Conservation (phyloP, 2,113 vertebrate species). For the Todiramphus chloris region DNA sequence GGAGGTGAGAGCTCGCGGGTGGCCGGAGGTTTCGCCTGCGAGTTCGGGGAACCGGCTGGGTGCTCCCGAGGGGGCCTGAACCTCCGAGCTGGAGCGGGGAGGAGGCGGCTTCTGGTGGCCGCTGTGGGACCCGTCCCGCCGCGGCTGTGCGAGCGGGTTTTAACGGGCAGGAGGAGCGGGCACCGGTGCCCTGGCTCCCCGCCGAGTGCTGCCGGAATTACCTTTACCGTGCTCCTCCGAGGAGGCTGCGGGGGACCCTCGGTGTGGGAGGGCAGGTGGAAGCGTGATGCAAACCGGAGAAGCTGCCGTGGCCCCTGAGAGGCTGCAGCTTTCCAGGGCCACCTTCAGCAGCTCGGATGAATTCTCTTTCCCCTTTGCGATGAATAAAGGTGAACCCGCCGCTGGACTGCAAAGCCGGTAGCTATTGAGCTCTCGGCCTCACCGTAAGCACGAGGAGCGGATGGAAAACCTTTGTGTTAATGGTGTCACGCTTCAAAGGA, state of each 20-base stretch:
- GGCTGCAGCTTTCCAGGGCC: too few species aligned
- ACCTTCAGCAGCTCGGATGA: not conserved
- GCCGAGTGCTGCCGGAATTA: rapidly evolving
- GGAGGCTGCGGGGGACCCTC: not conserved
- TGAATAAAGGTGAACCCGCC: rapidly evolving
- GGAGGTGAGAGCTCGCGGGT: not conserved
- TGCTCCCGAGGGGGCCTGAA: not conserved
- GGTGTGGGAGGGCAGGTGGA: rapidly evolving
- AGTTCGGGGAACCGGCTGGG: not conserved
- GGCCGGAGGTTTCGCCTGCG: not conserved
- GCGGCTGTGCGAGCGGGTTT: too few species aligned
- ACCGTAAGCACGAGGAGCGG: not conserved
- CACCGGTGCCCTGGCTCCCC: rapidly evolving
- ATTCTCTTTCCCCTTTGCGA: too few species aligned
- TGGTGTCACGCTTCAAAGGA: not conserved
- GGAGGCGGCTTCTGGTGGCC: not conserved
- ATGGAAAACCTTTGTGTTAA: not conserved
- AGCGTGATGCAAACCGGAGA: not conserved
- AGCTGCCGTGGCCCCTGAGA: rapidly evolving
- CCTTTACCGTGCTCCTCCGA: rapidly evolving
- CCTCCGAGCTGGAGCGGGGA: too few species aligned
- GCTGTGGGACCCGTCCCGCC: too few species aligned
- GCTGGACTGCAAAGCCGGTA: too few species aligned
- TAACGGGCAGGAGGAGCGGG: not conserved
- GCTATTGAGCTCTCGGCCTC: not conserved